Evolutionary conservation across 1,140 invertebrate genomes (phyloP).

Genomic region (Zaprionus ghesquierei): DNA sequence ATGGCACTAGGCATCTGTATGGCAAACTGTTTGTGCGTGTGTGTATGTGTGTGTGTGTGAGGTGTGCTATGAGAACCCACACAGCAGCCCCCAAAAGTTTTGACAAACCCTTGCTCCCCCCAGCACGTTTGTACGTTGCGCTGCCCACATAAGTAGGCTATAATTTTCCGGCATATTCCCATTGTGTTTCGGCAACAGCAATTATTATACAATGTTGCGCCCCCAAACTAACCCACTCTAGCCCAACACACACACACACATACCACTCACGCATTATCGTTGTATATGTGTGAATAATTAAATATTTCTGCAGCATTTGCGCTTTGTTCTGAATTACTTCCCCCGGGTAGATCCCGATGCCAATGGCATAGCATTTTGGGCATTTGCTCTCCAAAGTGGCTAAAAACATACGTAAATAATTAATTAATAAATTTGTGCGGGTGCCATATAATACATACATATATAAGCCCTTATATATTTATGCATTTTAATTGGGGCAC

Average conservation of each 20-base stretch:
- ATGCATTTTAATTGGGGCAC: neutral
- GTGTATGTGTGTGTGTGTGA: neutral
- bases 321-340: constrained; percentile 8
- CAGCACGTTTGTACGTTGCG: neutral
- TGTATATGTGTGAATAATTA: constrained; percentile 54
- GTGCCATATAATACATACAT: neutral
- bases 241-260: neutral
- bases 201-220: constrained; percentile 29
- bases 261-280: neutral
- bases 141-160: constrained; percentile 62
- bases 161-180: constrained; percentile 48
- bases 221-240: neutral
- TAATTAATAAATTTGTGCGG: neutral
- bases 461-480: neutral
- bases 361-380: neutral
- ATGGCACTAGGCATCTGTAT: constrained; percentile 40
- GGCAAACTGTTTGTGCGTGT: neutral
- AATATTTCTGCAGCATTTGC: constrained; percentile 76
- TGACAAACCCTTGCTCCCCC: neutral
- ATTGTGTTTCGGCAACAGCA: constrained; percentile 40
- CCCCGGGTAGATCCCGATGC: neutral
- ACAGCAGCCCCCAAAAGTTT: constrained; percentile 20
- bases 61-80: constrained; percentile 19
- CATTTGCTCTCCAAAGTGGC: neutral
- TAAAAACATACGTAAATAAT: constrained; percentile 4